Evolutionary conservation across 1,140 invertebrate species (phyloP).

Genomic region (Zaprionus lachaisei): DNA sequence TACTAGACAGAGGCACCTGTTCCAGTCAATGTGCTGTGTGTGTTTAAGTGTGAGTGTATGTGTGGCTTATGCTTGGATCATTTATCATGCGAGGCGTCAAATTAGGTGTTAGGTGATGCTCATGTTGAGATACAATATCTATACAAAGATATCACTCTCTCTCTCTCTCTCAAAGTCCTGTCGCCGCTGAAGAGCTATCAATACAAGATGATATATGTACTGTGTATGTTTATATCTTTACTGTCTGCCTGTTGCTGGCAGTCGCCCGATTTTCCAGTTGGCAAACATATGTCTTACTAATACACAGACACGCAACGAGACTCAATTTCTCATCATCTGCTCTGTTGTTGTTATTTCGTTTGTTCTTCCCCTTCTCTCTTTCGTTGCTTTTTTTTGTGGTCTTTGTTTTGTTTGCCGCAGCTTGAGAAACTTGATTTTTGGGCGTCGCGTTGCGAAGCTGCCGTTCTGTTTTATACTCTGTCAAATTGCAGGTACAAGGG

Average conservation of each 20-base stretch:
- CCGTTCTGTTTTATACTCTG: slow-evolving; percentile 26
- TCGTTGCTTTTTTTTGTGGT: slow-evolving; percentile 14
- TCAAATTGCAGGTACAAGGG: neutral
- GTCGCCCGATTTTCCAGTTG: neutral
- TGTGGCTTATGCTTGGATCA: slow-evolving; percentile 29
- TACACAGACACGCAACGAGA: neutral
- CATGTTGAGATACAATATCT: slow-evolving; percentile 51
- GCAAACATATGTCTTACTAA: slow-evolving; percentile 8
- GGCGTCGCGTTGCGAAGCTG: slow-evolving; percentile 15
- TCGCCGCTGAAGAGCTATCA: neutral
- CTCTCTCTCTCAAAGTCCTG: slow-evolving; percentile 8
- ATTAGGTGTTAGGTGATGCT: slow-evolving; percentile 42
- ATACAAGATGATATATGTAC: slow-evolving; percentile 7
- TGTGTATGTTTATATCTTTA: neutral
- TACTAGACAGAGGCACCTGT: slow-evolving; percentile 24
- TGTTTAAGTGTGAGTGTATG: neutral
- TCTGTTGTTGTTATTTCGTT: slow-evolving; percentile 7
- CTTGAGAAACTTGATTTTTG: slow-evolving; percentile 61
- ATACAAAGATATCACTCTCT: slow-evolving; percentile 9
- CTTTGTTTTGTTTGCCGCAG: slow-evolving; percentile 33
- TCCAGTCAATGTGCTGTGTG: slow-evolving; percentile 21
- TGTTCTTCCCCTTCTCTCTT: slow-evolving; percentile 8
- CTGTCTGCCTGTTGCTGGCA: slow-evolving; percentile 25
- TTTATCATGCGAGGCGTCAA: slow-evolving; percentile 53
- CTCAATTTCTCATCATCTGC: slow-evolving; percentile 33